Evolutionary conservation across 2,888 invertebrate genomes (phyloP), one percentile per base, ranked within the genome.

Genomic region (Limnephilus rhombicus): DNA sequence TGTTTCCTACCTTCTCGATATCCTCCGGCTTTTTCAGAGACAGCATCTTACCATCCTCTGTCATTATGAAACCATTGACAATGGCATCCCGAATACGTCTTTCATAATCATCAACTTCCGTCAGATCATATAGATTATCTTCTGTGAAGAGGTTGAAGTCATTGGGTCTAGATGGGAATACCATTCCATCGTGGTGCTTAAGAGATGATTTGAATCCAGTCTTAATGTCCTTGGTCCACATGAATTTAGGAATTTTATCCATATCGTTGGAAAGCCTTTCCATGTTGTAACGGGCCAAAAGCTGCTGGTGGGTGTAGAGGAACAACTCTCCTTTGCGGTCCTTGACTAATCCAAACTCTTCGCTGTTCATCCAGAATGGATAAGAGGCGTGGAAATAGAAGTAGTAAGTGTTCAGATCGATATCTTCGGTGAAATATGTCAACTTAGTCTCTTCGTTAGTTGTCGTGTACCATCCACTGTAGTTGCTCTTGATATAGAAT

Each of bases 351-450:
- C 94, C 94, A 24, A 94, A 95, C 80, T 95, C 95, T 37, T 95
- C 94, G 92, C 96, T 96, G 85, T 95, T 95, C 95, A 97, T 95
- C 96, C 96, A 97, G 94, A 95, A 96, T 83, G 97, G 97, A 94
- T 96, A 96, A 93, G 96, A 95, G 94, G 96, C 95, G 94, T 96
- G 95, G 94, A 95, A 95, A 94, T 96, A 95, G 94, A 96, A 96
- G 95, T 97, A 96, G 95, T 96, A 97, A 13, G 96, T 94, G 94
- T 97, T 97, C 93, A 97, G 95, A 93, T 97, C 97, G 93, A 97
- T 95, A 95, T 98, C 97, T 94, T 97, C 97, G 83, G 96, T 96
- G 95, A 97, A 97, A 95, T 97, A 97, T 80, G 96, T 95, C 93
- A 97, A 94, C 18, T n/a, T 89, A 12, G 34, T 80, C 80, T 93